Evolutionary conservation across 2,113 vertebrate genomes (phyloP), one percentile per base, ranked within the genome.

Genomic region (Neoarius graeffei): DNA sequence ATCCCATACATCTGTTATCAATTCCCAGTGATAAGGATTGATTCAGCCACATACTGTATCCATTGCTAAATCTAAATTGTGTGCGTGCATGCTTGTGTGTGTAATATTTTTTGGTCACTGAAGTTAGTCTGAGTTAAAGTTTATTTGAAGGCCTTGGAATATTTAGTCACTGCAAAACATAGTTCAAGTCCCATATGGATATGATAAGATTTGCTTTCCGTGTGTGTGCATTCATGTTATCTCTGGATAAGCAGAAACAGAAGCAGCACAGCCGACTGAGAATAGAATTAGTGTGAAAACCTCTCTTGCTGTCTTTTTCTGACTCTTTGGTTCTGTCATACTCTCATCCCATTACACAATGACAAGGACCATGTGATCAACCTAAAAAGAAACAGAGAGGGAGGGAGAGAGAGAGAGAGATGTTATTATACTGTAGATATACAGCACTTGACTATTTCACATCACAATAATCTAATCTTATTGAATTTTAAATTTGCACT

Each of bases 201-300:
- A 62, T 81, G 6, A 69, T 27, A 76, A 48, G 35, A 35, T 7
- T 79, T 79, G 54, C 13, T 64, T 85, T 30, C n/a, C 8, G 10
- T 76, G 20, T 52, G 25, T 69, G 64, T 86, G n/a, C 84, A 57
- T 77, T 5, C 84, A 50, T 71, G 15, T 71, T 69, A 48, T 73
- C 62, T 59, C 73, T 79, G 42, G 81, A 57, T 80, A 73, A 42
- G 76, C 62, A 42, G 74, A 73, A 6, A 25, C 52, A 79, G 52
- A 42, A 66, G 19, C 42, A 67, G 35, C 42, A 76, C 59, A 77
- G 52, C 54, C 19, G 52, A 77, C 57, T 76, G 35, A 87, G 27
- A 90, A 88, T 59, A 90, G 81, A 84, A 74, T 48, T 83, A 30
- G 81, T 83, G 81, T 81, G 81, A 83, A 90, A 48, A 81, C 67